Evolutionary conservation across 2,888 invertebrate species (phyloP), one percentile per base, ranked within the genome.

Genomic region (Dynastes maya): DNA sequence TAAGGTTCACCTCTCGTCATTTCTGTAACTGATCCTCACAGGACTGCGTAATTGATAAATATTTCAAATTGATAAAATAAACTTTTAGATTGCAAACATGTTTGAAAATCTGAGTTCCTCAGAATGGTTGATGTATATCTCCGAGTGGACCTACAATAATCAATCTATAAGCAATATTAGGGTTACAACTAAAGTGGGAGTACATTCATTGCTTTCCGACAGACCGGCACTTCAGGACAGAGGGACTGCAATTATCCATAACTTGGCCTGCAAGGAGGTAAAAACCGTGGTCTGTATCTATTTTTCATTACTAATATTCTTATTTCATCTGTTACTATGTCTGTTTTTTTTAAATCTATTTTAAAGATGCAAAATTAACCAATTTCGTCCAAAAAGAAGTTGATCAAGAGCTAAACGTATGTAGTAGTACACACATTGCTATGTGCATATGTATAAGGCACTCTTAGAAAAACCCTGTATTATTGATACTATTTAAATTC

Each of bases 201-300:
- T 97, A 63, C 96, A 97, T 89, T 93, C 95, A 81, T 89, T 96
- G 82, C 91, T 97, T 55, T 93, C 95, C 27, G 94, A 94, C 80
- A 92, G 92, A 78, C 88, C 91, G 16, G 92, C 91, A 82, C 90
- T 97, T 83, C 95, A 95, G 86, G 95, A 96, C 82, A 90, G 93
- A 81, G 97, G 97, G 81, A 93, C 96, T 1, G 96, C 96, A 84
- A 94, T 97, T 82, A 92, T 97, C 84, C 94, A 96, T 90, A 97
- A 97, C 90, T 91, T 97, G 85, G 96, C 96, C 88, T 94, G 95
- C 92, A 97, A 97, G 94, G 97, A 97, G 94, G 97, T 97, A 92
- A 97, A 97, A 93, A 96, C 97, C 89, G 97, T 97, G 95, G 97
- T 97, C 94, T 92, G 96, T 95, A 94, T 94, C 92, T 87, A 86